phyloP scores from a whole-genome alignment of 2,888 invertebrate species.

The Tridacna crocea region DNA sequence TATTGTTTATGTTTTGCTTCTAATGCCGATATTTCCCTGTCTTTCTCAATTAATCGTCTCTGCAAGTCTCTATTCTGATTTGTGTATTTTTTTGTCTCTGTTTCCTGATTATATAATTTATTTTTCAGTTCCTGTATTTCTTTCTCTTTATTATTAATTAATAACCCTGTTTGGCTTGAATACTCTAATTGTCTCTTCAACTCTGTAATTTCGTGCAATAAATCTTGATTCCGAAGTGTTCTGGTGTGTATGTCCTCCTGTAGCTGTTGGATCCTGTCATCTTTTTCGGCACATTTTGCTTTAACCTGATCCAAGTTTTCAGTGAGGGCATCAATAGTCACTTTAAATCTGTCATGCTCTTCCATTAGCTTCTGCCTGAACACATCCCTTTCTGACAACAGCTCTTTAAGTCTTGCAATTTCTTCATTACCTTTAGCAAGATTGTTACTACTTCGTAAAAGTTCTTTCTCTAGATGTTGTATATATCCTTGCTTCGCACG shows the following conservation, averaged over 20 bases:
- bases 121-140: conserved; percentile 40
- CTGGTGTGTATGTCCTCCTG: conserved; percentile 21
- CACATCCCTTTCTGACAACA: conserved; percentile 28
- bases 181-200: conserved; percentile 28
- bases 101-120: conserved; percentile 30
- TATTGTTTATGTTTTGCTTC: conserved; percentile 55
- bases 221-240: background rate
- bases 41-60: conserved; percentile 26
- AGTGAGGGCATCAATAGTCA: conserved; percentile 11
- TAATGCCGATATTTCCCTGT: conserved; percentile 34
- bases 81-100: conserved; percentile 34
- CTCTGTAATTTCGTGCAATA: conserved; percentile 2
- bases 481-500: conserved; percentile 51
- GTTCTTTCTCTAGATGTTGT: conserved; percentile 50
- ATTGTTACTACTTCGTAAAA: conserved; percentile 32
- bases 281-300: conserved; percentile 21
- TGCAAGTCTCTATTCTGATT: conserved; percentile 33
- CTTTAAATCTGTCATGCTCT: conserved; percentile 35
- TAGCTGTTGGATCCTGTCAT: conserved; percentile 34
- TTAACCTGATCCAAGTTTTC: conserved; percentile 26
- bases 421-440: conserved; percentile 40
- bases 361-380: background rate
- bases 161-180: conserved; percentile 2
- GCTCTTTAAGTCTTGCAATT: conserved; percentile 35
- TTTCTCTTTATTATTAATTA: conserved; percentile 16